Percentiles rank a stretch among this genome's conserved stretches.
phyloP scores from a whole-genome alignment of 2,888 invertebrate genomes.

The Nemapogon koenigi region DNA sequence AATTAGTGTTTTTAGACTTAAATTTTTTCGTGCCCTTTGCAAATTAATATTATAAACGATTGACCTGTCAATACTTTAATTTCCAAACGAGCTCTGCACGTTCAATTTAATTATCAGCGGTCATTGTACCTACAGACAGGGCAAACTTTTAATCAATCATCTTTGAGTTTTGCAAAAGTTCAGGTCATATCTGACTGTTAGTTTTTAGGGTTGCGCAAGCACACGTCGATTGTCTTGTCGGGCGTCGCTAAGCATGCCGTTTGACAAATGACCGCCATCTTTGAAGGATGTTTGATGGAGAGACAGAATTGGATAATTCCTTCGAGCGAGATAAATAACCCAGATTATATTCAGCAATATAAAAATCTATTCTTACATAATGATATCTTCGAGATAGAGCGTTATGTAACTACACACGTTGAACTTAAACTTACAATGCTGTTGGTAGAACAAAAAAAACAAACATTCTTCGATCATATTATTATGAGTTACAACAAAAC shows the following conservation, averaged over 20 bases:
- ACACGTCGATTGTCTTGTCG: slow-evolving; percentile 19
- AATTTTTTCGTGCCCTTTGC: slow-evolving; percentile 1
- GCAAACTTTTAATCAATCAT: slow-evolving; percentile 52
- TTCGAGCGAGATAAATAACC: slow-evolving; percentile 11
- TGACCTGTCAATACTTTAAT: slow-evolving; percentile 7
- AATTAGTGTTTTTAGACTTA: too few relatives aligned
- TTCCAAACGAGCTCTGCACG: slow-evolving; percentile 8
- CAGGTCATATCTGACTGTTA: slow-evolving; percentile 27
- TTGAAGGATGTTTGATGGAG: slow-evolving; percentile 17
- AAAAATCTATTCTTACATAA: too few relatives aligned
- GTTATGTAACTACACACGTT: too few relatives aligned
- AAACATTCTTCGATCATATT: too few relatives aligned
- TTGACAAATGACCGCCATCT: slow-evolving; percentile 23
- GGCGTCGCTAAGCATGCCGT: slow-evolving; percentile 13
- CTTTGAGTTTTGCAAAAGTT: slow-evolving; percentile 11
- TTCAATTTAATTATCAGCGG: slow-evolving; percentile 32
- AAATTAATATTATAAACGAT: slow-evolving; percentile 1
- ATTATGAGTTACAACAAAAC: too few relatives aligned
- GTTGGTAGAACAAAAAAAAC: too few relatives aligned
- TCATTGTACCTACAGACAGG: slow-evolving; percentile 39
- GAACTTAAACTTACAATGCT: too few relatives aligned
- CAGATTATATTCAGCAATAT: too few relatives aligned
- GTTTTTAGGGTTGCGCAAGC: slow-evolving; percentile 30
- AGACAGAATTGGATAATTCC: slow-evolving; percentile 11
- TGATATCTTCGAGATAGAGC: too few relatives aligned